Percentiles rank a stretch among this genome's conserved stretches.
These are phyloP conservation scores for Drosophila varians DNA, from an alignment of 1,140 invertebrate species.

Conservation along the genomic window DNA sequence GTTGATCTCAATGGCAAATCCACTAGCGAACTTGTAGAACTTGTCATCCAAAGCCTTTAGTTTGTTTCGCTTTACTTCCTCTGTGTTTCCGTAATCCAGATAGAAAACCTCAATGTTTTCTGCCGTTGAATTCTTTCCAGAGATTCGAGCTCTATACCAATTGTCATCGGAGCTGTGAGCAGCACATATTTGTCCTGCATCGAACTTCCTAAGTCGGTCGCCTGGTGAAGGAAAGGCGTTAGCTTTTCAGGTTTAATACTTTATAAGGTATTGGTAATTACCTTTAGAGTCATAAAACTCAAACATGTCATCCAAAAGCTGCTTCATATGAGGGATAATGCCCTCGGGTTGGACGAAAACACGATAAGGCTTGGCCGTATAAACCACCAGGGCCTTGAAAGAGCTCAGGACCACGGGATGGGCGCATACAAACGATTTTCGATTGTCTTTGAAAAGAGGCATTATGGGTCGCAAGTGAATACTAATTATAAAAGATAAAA, in stretches of 20 bases:
- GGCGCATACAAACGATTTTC: conserved; percentile 55
- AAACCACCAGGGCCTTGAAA: conserved; percentile 59
- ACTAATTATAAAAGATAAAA: no score
- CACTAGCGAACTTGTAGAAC: conserved; percentile 84
- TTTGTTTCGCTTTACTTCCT: conserved; percentile 84
- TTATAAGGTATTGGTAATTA: no score
- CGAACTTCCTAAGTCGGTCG: conserved; percentile 48
- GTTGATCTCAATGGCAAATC: conserved; percentile 85
- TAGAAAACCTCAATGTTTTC: conserved; percentile 86
- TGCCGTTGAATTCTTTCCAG: conserved; percentile 81
- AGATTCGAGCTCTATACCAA: conserved; percentile 88
- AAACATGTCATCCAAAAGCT: conserved; percentile 85
- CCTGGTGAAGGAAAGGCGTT: conserved; percentile 14
- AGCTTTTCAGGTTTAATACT: no score
- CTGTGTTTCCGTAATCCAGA: conserved; percentile 91
- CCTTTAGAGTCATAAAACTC: conserved; percentile 85
- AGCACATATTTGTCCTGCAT: conserved; percentile 85
- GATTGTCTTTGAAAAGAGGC: conserved; percentile 72
- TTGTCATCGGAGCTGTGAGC: conserved; percentile 86
- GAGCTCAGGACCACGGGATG: conserved; percentile 58
- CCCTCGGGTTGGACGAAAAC: conserved; percentile 86
- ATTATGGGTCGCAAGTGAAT: conserved; percentile 72
- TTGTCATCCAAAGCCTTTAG: conserved; percentile 85
- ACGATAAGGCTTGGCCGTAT: conserved; percentile 76
- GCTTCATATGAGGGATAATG: conserved; percentile 77